These are phyloP conservation scores for Hyposoter dolosus DNA, from an alignment of 2,888 invertebrate species.

Conservation along the genomic window DNA sequence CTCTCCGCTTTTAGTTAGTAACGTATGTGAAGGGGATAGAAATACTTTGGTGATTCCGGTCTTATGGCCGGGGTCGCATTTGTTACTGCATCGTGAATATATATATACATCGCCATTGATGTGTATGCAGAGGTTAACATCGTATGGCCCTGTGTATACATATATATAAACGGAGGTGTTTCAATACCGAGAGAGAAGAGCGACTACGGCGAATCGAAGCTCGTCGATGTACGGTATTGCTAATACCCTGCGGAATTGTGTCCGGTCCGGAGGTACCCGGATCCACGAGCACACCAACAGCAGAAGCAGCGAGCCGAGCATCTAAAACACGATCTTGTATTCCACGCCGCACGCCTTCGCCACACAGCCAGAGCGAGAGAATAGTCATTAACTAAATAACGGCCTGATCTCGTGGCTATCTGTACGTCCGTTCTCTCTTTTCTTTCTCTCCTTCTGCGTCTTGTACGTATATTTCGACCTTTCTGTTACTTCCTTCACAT, in stretches of 20 bases:
- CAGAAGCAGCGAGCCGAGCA: slow-evolving; percentile 79
- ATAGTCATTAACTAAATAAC: slow-evolving; percentile 85
- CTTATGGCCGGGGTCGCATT: slow-evolving; percentile 56
- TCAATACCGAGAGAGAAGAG: slow-evolving; percentile 55
- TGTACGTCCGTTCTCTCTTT: slow-evolving; percentile 45
- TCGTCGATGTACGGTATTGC: slow-evolving; percentile 67
- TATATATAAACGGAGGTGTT: slow-evolving; percentile 70
- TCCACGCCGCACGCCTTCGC: slow-evolving; percentile 78
- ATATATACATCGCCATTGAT: slow-evolving; percentile 9
- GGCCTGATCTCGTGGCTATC: slow-evolving; percentile 77
- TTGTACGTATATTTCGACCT: slow-evolving; percentile 9
- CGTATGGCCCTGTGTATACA: slow-evolving; percentile 74
- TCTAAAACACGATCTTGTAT: slow-evolving; percentile 85
- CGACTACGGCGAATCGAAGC: slow-evolving; percentile 61
- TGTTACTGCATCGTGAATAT: not conserved
- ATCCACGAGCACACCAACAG: slow-evolving; percentile 72
- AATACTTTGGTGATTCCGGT: slow-evolving; percentile 62
- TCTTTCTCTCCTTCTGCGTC: slow-evolving; percentile 15
- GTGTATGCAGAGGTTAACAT: slow-evolving; percentile 52
- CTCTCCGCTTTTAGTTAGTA: slow-evolving; percentile 62
- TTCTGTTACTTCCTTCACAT: slow-evolving; percentile 25
- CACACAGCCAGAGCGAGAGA: slow-evolving; percentile 80
- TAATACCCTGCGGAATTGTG: slow-evolving; percentile 70
- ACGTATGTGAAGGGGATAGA: slow-evolving; percentile 52
- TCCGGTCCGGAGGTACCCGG: slow-evolving; percentile 71